Base-by-base conservation (phyloP, 1,140 invertebrate genomes). In the Ruditapes philippinarum region DNA sequence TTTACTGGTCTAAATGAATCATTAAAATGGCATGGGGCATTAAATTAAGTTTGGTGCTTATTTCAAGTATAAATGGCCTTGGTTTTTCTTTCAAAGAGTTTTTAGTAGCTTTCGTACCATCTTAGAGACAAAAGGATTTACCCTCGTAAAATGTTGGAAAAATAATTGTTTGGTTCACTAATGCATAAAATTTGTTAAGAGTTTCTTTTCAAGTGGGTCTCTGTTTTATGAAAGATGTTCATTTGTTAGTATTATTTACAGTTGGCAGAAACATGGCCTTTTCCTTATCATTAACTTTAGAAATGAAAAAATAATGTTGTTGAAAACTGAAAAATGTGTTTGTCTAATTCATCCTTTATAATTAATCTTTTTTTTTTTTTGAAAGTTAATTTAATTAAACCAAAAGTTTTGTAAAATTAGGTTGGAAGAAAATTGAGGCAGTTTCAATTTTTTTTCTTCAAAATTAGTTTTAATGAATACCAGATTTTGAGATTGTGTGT, bases 21-120 rank as follows among this genome's bases (percentile, higher is more conserved):
- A 80, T 88, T 88, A 78, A 80, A 76, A n/a, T 65, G 57, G 57
- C 73, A 88, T 60, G 57, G 85, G 57, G 85, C 85, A 88, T 79
- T 79, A 88, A 88, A 88, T 88, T 88, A 70, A 88, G 70, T 76
- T 78, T 80, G n/a, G 54, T 22, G 36, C 85, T 68, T 79, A 68
- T 80, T 74, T 80, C 51, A 80, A 42, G 40, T 28, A 80, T 62
- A 88, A 87, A 78, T 78, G 70, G 65, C 84, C 62, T 84, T n/a
- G n/a, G n/a, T n/a, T n/a, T 83, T 57, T 57, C 33, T 65, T 70
- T 78, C 45, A 40, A 78, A 54, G 74, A 78, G 1, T 31, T 78
- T 31, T 78, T 49, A 17, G 45, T 28, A 14, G 22, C n/a, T 36
- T 54, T 78, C 45, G 7, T 33, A n/a, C n/a, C n/a, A n/a, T n/a